Conservation (phyloP, 1,140 invertebrate genomes). For the Pseudomyrmex flavicornis region DNA sequence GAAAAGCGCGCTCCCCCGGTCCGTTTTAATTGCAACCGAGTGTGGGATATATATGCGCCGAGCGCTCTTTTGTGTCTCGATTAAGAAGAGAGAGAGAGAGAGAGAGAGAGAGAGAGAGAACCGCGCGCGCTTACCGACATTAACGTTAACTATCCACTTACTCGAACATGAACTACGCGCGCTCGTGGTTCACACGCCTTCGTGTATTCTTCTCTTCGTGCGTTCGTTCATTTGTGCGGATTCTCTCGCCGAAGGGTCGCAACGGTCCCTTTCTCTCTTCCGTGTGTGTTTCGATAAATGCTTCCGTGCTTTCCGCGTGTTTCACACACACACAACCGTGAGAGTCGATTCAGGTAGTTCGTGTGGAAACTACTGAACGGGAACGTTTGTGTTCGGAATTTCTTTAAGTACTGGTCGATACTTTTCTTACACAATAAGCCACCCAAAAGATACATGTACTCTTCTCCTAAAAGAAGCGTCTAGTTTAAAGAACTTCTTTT, state of each 20-base stretch:
- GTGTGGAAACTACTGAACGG: no score
- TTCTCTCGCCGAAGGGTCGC: slow-evolving; percentile 33
- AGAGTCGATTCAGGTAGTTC: no score
- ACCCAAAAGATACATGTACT: neutral
- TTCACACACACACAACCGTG: no score
- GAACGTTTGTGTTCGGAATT: no score
- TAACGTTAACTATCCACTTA: slow-evolving; percentile 55
- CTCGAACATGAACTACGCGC: slow-evolving; percentile 52
- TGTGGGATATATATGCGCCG: slow-evolving; percentile 32
- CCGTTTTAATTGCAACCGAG: slow-evolving; percentile 50
- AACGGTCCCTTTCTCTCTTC: slow-evolving; percentile 28
- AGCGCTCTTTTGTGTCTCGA: slow-evolving; percentile 53
- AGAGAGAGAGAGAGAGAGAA: no score
- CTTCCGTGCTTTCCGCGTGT: slow-evolving; percentile 10
- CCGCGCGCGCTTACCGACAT: slow-evolving; percentile 17
- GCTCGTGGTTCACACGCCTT: slow-evolving; percentile 40
- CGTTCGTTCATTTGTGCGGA: slow-evolving; percentile 35
- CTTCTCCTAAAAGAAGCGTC: neutral
- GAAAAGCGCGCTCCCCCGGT: slow-evolving; percentile 23
- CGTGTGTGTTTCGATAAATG: slow-evolving; percentile 35
- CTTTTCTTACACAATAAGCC: no score
- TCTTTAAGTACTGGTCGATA: neutral
- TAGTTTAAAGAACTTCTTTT: no score
- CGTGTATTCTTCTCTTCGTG: slow-evolving; percentile 31
- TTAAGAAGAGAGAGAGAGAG: slow-evolving; percentile 42